Base-by-base conservation (phyloP, 2,888 invertebrate species). In the Plagodis dolabraria region DNA sequence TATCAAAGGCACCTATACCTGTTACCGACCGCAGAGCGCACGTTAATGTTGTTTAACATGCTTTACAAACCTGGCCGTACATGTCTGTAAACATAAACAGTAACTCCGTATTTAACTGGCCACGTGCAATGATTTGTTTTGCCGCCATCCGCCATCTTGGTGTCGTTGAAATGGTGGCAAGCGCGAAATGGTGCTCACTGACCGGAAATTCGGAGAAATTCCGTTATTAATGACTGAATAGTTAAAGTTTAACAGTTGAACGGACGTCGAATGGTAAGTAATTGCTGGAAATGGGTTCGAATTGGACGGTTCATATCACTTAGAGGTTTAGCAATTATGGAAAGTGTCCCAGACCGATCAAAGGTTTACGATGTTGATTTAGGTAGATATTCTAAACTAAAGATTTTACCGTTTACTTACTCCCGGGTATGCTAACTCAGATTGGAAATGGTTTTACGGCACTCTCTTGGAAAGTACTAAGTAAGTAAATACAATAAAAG, bases 201-300 rank as follows among this genome's bases (percentile, higher is more conserved):
- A 67, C 70, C 67, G 69, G 70, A 64, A 50, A 51, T 69, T 65
- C 64, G 66, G 67, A 72, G 84, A 85, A 85, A 74, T 81, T 81
- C 76, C 77, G 58, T 80, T 81, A 86, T 87, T 85, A 88, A 87
- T 85, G 85, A 80, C 83, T 82, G 83, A 86, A 86, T 86, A 86
- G 87, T 86, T 83, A 77, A 85, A 87, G 83, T 88, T 86, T 79
- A 82, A 85, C 79, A 79, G 79, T 81, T 79, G 79, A 80, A 77
- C 75, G 38, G 47, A 47, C 47, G 76, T 76, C 76, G 73, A 79
- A 83, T 86, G 80, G 79, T 79, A 80, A 83, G 80, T 84, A 86
- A 87, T 86, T 83, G 83, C 68, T 76, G 75, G 76, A 78, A 84
- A 87, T 82, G 74, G 77, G 73, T 72, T 60, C 34, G 45, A 57